Percentiles rank a stretch among this genome's conserved stretches.
phyloP scores from a whole-genome alignment of 2,888 invertebrate genomes.

The Scelioninae gen. 1 region DNA sequence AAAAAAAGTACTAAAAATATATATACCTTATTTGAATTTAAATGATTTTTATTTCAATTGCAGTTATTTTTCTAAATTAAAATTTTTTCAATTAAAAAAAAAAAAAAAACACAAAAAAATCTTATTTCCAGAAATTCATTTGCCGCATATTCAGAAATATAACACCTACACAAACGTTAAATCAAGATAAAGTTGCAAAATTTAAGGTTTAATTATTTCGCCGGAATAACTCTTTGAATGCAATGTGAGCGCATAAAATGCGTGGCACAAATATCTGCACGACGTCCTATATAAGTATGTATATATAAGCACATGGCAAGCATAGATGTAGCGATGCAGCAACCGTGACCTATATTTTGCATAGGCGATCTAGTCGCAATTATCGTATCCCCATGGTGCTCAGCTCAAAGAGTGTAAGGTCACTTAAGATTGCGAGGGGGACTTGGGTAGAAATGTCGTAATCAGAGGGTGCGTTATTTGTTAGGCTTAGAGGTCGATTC shows the following conservation, averaged over 20 bases:
- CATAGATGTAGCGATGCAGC: conserved; percentile 57
- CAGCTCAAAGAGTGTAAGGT: conserved; percentile 42
- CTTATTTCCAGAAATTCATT: too few species aligned
- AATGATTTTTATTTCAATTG: too few species aligned
- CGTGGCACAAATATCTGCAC: conserved; percentile 3
- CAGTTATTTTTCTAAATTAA: background rate
- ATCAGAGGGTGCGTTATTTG: conserved; percentile 54
- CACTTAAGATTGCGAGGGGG: conserved; percentile 42
- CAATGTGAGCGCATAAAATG: conserved; percentile 11
- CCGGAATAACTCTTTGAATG: background rate
- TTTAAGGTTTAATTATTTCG: background rate
- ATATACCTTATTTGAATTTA: too few species aligned
- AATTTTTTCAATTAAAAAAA: too few species aligned
- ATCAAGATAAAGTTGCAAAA: background rate
- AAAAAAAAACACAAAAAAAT: too few species aligned
- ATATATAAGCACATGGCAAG: conserved; percentile 43
- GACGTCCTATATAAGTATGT: conserved; percentile 30
- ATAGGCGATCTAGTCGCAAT: conserved; percentile 60
- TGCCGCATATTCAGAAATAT: too few species aligned
- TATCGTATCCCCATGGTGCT: conserved; percentile 62
- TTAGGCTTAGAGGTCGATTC: conserved; percentile 29
- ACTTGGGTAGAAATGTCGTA: conserved; percentile 44
- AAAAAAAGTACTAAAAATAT: too few species aligned
- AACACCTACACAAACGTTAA: too few species aligned
- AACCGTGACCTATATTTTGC: conserved; percentile 76